Percentiles rank a stretch among this genome's conserved stretches.
phyloP scores from a whole-genome alignment of 1,140 invertebrate genomes.

The Ptiloglossa arizonensis region DNA sequence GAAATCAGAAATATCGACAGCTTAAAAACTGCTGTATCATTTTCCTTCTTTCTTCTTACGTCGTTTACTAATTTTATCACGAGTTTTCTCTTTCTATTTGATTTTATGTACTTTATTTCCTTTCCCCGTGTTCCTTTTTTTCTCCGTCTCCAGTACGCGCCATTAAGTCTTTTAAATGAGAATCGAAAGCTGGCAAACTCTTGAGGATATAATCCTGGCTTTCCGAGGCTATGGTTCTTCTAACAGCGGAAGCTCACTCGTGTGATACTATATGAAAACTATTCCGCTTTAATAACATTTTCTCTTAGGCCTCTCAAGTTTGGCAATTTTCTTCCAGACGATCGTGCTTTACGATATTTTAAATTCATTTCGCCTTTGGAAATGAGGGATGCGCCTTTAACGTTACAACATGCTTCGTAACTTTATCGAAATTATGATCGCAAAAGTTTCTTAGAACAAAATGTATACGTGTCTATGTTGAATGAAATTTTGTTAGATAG shows the following conservation, averaged over 20 bases:
- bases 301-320: slow-evolving; percentile 52
- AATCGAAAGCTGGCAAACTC: slow-evolving; percentile 71
- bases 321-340: not conserved
- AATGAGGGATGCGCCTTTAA: not conserved
- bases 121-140: slow-evolving; percentile 19
- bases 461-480: too few species aligned
- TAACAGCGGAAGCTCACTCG: slow-evolving; percentile 55
- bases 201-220: slow-evolving; percentile 72
- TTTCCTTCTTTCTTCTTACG: too few species aligned
- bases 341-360: slow-evolving; percentile 37
- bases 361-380: slow-evolving; percentile 7
- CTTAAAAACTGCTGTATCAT: too few species aligned
- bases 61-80: slow-evolving; percentile 5
- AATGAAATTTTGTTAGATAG: too few species aligned
- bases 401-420: not conserved
- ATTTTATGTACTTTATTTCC: slow-evolving; percentile 12
- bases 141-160: slow-evolving; percentile 15
- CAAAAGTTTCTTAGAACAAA: not conserved
- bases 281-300: slow-evolving; percentile 30
- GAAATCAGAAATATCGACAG: not conserved
- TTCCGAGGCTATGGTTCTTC: slow-evolving; percentile 59
- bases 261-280: slow-evolving; percentile 67
- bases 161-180: slow-evolving; percentile 60
- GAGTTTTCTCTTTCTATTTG: not conserved
- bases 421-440: not conserved